Evolutionary conservation across 92 coral and sea anemone genomes (phyloP), one percentile per base, ranked within the genome.

Genomic region (Diadumene lineata): DNA sequence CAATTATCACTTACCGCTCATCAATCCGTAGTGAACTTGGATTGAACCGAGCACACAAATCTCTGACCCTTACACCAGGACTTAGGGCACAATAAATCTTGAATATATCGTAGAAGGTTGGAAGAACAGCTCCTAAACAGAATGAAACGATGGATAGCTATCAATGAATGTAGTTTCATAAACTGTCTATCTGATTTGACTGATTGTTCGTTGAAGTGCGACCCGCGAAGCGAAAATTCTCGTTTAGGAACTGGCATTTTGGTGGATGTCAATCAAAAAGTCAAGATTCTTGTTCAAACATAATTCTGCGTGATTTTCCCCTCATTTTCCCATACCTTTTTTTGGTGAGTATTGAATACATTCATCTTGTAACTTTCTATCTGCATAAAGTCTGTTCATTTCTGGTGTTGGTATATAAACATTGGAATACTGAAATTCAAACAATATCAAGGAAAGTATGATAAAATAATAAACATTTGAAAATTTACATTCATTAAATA

Each of bases 321-420:
- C n/a, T n/a, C n/a, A n/a, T n/a, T 32, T 50, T 15, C 11, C 61
- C 85, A 69, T 21, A 92, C 98, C 97, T 82, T 86, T 88, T 32
- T 90, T 94, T 16, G 87, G 96, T 43, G 93, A 87, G 48, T 88
- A 94, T 33, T 84, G 80, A 22, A 91, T 73, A 38, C 98, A 94
- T 31, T 94, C 98, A 16, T 92, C 97, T 60, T 92, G 97, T 21
- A 94, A 69, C 22, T 89, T 80, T 74, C 85, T 69, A 33, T 92
- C 86, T 4, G 94, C 83, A 53, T 79, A 72, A 62, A 94, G 85
- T 65, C 79, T 68, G 76, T 92, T 86, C 38, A 94, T 84, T 48
- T 94, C 97, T 32, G 98, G 97, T 16, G 96, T 94, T 31, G 97
- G 97, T 55, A 92, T 94, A 66, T 94, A 94, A 64, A 94, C 98